Percentiles rank a stretch among this genome's conserved stretches.
These are phyloP conservation scores for Hydraecia micacea DNA, from an alignment of 2,888 invertebrate genomes.

Conservation along the genomic window DNA sequence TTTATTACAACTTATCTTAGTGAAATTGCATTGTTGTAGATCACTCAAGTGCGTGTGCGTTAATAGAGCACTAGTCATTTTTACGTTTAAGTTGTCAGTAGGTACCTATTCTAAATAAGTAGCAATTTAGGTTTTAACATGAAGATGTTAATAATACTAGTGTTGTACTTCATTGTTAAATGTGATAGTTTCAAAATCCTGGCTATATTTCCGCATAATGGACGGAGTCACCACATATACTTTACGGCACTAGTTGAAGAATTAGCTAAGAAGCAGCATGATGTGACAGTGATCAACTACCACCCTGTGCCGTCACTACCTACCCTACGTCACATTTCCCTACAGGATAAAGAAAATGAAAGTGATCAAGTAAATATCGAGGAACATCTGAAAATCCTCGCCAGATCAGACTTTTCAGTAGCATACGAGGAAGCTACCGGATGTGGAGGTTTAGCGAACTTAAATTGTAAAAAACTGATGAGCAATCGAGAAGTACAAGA, in stretches of 20 bases:
- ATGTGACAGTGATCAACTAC: slow-evolving; percentile 77
- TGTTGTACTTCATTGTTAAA: slow-evolving; percentile 21
- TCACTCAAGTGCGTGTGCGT: slow-evolving; percentile 12
- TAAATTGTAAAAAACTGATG: slow-evolving; percentile 68
- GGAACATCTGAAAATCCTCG: slow-evolving; percentile 44
- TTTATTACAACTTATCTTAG: not conserved
- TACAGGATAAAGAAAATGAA: slow-evolving; percentile 53
- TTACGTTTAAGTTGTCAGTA: not conserved
- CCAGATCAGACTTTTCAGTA: slow-evolving; percentile 49
- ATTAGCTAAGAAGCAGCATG: slow-evolving; percentile 74
- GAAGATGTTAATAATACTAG: slow-evolving; percentile 38
- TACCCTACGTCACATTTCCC: slow-evolving; percentile 79
- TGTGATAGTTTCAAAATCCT: slow-evolving; percentile 68
- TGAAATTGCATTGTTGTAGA: not conserved
- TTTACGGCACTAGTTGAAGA: slow-evolving; percentile 62
- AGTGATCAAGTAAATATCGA: slow-evolving; percentile 45
- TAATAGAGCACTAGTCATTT: not conserved
- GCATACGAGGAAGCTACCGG: slow-evolving; percentile 33
- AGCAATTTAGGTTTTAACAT: slow-evolving; percentile 14
- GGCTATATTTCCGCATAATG: slow-evolving; percentile 73
- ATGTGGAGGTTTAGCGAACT: slow-evolving; percentile 56
- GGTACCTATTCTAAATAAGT: not conserved
- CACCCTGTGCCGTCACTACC: slow-evolving; percentile 75
- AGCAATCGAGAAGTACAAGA: slow-evolving; percentile 64
- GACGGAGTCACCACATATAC: slow-evolving; percentile 73